phyloP scores from a whole-genome alignment of 2,888 invertebrate genomes.

The Archaeoteleia sp. region DNA sequence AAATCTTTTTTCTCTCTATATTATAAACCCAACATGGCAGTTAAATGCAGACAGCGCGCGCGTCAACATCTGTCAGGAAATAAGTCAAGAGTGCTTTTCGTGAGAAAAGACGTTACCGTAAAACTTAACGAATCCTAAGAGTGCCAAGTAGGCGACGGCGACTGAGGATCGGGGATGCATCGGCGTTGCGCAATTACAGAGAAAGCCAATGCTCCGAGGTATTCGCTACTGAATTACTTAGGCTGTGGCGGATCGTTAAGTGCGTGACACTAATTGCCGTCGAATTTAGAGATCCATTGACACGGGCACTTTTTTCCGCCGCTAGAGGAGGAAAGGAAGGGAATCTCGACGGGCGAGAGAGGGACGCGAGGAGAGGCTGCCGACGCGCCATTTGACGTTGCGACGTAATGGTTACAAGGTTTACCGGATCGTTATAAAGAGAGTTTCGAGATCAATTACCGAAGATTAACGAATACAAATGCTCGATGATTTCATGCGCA shows the following conservation, averaged over 20 bases:
- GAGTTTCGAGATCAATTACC: conserved; percentile 54
- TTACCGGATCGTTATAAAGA: conserved; percentile 55
- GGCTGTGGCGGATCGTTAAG: conserved; percentile 18
- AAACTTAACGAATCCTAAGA: conserved; percentile 12
- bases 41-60: neutral
- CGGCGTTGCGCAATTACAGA: conserved; percentile 14
- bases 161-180: conserved; percentile 4
- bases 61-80: neutral
- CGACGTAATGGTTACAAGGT: conserved; percentile 53
- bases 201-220: conserved; percentile 5
- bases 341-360: conserved; percentile 5
- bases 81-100: neutral
- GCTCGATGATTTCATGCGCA: conserved; percentile 50
- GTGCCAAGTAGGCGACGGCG: conserved; percentile 15
- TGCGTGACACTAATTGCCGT: conserved; percentile 35
- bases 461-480: conserved; percentile 53
- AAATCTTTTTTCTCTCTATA: neutral
- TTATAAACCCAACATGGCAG: neutral
- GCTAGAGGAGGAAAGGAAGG: conserved; percentile 8
- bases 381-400: conserved; percentile 37
- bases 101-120: conserved; percentile 3
- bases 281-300: conserved; percentile 40
- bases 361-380: conserved; percentile 40
- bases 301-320: conserved; percentile 27
- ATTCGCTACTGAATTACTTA: conserved; percentile 26